A percentile compares a stretch with the other conserved stretches of the same genome.
Conservation (phyloP, 2,888 invertebrate species). For the Acleris literana region DNA sequence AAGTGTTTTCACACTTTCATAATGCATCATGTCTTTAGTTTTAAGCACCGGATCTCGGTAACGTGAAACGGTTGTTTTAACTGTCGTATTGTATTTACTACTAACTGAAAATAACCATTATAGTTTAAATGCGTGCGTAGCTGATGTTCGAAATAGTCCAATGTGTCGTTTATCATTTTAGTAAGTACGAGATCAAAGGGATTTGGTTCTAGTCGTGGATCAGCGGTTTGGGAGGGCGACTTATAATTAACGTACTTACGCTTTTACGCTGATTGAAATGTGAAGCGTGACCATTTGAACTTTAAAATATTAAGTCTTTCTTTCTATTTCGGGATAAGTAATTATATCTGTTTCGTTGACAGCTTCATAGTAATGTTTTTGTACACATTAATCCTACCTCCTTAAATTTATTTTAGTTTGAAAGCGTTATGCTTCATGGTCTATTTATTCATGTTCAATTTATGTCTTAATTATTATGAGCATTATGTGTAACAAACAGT, state of each 20-base stretch:
- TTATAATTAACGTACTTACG: constrained; percentile 60
- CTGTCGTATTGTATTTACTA: constrained; percentile 49
- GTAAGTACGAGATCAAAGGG: constrained; percentile 59
- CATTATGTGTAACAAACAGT: neutral
- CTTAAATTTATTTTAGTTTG: neutral
- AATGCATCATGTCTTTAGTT: constrained; percentile 47
- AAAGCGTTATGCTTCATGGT: neutral
- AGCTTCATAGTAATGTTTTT: neutral
- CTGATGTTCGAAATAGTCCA: constrained; percentile 46
- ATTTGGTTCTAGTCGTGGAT: constrained; percentile 40
- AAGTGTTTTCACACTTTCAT: constrained; percentile 39
- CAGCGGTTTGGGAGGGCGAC: constrained; percentile 51
- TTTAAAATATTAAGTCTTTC: constrained; percentile 18
- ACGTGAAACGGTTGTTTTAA: constrained; percentile 53
- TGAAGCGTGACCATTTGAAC: constrained; percentile 53
- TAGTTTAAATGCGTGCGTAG: constrained; percentile 46
- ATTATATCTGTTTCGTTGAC: neutral
- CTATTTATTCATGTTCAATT: too few relatives aligned
- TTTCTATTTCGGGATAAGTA: constrained; percentile 17
- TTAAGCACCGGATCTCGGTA: constrained; percentile 55
- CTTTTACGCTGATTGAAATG: constrained; percentile 64
- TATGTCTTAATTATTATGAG: neutral
- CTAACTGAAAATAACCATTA: constrained; percentile 50
- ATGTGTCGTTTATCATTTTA: constrained; percentile 57
- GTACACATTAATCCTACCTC: neutral